Percentiles rank a stretch among this genome's conserved stretches.
phyloP scores from a whole-genome alignment of 2,113 vertebrate genomes.

The Monopterus albus region DNA sequence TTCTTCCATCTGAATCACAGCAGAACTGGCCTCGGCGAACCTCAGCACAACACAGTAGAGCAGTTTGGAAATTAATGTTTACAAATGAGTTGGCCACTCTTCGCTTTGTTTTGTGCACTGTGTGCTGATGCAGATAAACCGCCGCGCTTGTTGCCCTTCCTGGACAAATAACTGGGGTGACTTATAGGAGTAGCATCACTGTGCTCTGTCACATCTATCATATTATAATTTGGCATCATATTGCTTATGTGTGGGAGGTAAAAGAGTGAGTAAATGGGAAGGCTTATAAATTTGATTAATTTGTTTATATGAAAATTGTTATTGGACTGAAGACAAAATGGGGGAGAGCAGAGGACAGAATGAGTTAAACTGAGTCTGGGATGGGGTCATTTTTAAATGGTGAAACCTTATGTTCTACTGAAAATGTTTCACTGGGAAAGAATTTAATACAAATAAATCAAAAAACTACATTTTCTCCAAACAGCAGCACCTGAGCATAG shows the following conservation, averaged over 20 bases:
- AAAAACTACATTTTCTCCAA: too few relatives aligned
- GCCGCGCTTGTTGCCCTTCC: background rate
- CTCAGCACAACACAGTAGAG: background rate
- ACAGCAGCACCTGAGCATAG: too few relatives aligned
- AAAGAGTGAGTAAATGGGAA: too few relatives aligned
- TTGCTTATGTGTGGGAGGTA: background rate
- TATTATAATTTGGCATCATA: background rate
- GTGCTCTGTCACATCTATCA: background rate
- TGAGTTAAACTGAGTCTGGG: too few relatives aligned
- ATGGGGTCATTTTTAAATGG: background rate
- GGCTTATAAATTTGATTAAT: background rate
- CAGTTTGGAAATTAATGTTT: constrained; percentile 1
- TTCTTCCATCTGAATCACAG: constrained; percentile 10
- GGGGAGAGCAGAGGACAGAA: background rate
- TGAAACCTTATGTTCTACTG: too few relatives aligned
- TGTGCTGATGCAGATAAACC: background rate
- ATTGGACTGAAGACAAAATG: background rate
- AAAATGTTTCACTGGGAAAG: too few relatives aligned
- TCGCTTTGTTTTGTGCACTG: background rate
- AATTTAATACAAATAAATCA: too few relatives aligned
- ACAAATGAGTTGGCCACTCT: background rate
- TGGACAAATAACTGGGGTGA: too few relatives aligned
- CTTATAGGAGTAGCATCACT: too few relatives aligned
- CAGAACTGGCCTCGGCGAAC: background rate
- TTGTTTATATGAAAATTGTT: background rate